Percentiles rank a stretch among this genome's conserved stretches.
phyloP scores from a whole-genome alignment of 2,113 vertebrate genomes.

The Barbus barbus region DNA sequence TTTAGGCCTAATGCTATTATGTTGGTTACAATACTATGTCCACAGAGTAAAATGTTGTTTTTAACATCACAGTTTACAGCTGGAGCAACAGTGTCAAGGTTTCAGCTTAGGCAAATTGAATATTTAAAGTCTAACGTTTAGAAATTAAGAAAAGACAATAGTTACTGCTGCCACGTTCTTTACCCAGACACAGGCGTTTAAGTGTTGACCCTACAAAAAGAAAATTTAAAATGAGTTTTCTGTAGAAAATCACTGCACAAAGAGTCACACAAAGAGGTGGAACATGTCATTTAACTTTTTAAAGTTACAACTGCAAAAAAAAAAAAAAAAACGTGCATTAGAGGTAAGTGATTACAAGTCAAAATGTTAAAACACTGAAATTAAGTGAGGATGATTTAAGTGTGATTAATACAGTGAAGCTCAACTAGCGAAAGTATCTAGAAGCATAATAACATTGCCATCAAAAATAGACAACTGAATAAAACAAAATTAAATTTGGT shows the following conservation, averaged over 20 bases:
- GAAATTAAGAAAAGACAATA: constrained; percentile 71
- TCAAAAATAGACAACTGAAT: background rate
- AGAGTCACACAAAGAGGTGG: background rate
- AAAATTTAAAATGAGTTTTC: constrained; percentile 54
- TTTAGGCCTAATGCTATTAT: no score
- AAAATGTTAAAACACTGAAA: background rate
- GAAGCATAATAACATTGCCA: background rate
- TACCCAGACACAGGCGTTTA: constrained; percentile 98
- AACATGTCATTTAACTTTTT: background rate
- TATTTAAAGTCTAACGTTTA: constrained; percentile 60
- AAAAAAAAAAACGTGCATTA: background rate
- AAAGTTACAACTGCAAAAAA: background rate
- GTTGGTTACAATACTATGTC: no score
- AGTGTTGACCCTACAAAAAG: constrained; percentile 86
- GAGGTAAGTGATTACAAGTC: background rate
- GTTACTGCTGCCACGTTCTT: constrained; percentile 97
- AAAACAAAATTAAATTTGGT: background rate
- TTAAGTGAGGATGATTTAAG: background rate
- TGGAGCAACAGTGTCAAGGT: background rate
- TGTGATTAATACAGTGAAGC: no score
- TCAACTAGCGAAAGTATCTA: background rate
- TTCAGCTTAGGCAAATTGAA: background rate
- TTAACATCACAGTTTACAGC: no score
- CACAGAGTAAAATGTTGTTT: no score
- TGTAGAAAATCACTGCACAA: constrained; percentile 53